Evolutionary conservation across 2,888 invertebrate genomes (phyloP).

Genomic region (Sarcophaga variegata): DNA sequence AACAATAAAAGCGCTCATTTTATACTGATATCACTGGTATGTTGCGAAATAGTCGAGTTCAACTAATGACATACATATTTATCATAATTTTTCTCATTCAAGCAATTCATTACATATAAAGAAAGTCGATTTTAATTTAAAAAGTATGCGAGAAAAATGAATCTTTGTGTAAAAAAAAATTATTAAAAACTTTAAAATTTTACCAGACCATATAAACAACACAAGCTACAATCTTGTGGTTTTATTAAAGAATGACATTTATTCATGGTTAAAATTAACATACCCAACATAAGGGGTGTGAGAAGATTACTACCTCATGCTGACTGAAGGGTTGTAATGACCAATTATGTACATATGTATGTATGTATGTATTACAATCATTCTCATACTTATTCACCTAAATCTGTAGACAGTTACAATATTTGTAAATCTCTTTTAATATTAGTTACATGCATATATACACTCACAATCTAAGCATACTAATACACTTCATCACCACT

Average conservation of each 20-base stretch:
- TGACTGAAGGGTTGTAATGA: too few relatives aligned
- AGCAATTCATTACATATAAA: too few relatives aligned
- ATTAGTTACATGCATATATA: background rate
- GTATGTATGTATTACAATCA: background rate
- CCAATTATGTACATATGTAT: too few relatives aligned
- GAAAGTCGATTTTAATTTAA: too few relatives aligned
- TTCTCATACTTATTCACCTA: background rate
- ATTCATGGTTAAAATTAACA: background rate
- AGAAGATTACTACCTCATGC: background rate
- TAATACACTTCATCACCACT: background rate
- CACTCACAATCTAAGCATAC: background rate
- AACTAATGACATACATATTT: too few relatives aligned
- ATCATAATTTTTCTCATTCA: too few relatives aligned
- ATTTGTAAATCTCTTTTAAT: conserved; percentile 8
- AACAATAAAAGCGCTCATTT: too few relatives aligned
- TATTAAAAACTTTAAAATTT: background rate
- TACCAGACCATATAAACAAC: conserved; percentile 12
- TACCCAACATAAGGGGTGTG: background rate
- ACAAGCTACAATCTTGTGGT: conserved; percentile 22
- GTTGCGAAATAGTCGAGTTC: too few relatives aligned
- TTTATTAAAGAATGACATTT: conserved; percentile 1
- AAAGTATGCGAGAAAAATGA: too few relatives aligned
- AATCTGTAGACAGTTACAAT: background rate
- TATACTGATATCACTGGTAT: too few relatives aligned
- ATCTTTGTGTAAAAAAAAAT: background rate